Evolutionary conservation across 1,140 invertebrate species (phyloP).

Genomic region (Drosophila nasuta): DNA sequence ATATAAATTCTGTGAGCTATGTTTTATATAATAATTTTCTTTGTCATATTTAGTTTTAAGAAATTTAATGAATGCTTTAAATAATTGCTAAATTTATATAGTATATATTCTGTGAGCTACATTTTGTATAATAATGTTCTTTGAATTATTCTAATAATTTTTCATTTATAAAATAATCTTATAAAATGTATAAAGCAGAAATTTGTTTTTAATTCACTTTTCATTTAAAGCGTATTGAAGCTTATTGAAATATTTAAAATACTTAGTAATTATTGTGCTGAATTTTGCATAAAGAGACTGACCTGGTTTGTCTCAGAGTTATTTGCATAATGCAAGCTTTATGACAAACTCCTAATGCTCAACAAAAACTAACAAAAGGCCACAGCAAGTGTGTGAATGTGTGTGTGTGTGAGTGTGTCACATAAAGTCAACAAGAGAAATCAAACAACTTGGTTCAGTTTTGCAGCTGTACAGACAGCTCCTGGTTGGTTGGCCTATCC

Average conservation of each 20-base stretch:
- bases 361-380: slow-evolving; percentile 27
- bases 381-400: slow-evolving; percentile 31
- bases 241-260: slow-evolving; percentile 14
- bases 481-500: slow-evolving; percentile 9
- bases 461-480: slow-evolving; percentile 15
- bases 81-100: no score
- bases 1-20: no score
- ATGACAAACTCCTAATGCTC: slow-evolving; percentile 36
- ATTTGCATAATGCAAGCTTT: slow-evolving; percentile 25
- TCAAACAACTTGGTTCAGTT: slow-evolving; percentile 74
- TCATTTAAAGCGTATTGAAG: not conserved
- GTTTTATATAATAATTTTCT: no score
- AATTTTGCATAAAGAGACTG: not conserved
- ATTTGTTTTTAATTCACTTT: no score
- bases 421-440: slow-evolving; percentile 75
- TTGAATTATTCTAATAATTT: no score
- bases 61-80: no score
- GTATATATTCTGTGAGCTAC: no score
- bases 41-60: no score
- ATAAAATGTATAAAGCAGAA: no score
- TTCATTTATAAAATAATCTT: no score
- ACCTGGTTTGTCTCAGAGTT: slow-evolving; percentile 12
- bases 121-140: no score
- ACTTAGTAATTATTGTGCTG: not conserved
- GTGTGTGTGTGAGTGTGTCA: slow-evolving; percentile 22